Evolutionary conservation across 2,113 vertebrate genomes (phyloP).

Genomic region (Climacteris rufus): DNA sequence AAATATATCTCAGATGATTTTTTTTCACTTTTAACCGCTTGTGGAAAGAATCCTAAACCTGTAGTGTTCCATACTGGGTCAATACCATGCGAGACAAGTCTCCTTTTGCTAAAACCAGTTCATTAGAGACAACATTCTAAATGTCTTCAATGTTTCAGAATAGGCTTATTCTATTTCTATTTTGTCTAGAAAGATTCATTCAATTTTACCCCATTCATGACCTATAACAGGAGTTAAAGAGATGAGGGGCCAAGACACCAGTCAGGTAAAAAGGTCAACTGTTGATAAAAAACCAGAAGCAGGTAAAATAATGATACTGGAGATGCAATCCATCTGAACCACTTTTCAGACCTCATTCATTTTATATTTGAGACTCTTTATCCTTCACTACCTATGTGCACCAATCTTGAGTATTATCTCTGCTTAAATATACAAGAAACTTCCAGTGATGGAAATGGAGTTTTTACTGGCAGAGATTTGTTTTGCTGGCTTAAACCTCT

Average conservation of each 20-base stretch:
- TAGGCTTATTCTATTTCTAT: neutral
- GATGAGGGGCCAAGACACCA: neutral
- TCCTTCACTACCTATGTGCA: neutral
- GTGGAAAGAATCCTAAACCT: neutral
- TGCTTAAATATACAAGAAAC: neutral
- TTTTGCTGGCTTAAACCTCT: neutral
- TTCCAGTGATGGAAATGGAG: neutral
- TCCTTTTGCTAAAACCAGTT: neutral
- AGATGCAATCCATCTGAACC: neutral
- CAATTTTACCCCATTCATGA: neutral
- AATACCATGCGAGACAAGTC: neutral
- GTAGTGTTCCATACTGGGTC: neutral
- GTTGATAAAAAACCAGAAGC: neutral
- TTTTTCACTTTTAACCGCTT: neutral
- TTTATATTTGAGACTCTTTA: neutral
- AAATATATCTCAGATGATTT: neutral
- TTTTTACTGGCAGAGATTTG: neutral
- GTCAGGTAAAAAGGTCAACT: neutral
- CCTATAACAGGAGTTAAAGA: neutral
- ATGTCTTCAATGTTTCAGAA: neutral
- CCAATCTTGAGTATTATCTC: neutral
- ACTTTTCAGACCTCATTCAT: neutral
- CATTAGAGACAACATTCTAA: neutral
- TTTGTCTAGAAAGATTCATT: neutral
- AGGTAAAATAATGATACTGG: neutral